A percentile compares a stretch with the other conserved stretches of the same genome.
These are phyloP conservation scores for Gymnoscopelus microlampas DNA, from an alignment of 2,797 vertebrate species.

Conservation along the genomic window DNA sequence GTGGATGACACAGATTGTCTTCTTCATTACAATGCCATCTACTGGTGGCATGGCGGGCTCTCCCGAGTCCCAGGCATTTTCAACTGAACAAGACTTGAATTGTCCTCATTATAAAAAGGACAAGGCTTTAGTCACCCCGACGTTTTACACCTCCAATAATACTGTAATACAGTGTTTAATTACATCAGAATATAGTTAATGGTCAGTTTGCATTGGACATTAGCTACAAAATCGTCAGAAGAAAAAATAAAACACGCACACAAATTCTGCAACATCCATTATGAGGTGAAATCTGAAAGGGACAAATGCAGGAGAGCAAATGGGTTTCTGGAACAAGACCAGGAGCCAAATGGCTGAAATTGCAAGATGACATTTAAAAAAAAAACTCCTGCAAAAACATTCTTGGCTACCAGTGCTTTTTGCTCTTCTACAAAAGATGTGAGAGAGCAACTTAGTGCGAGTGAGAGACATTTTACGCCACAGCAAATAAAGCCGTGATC, in stretches of 20 bases:
- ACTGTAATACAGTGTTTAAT: background rate
- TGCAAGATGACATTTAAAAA: conserved; percentile 32
- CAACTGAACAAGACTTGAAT: background rate
- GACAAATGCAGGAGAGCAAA: conserved; percentile 4
- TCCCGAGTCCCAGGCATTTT: no score
- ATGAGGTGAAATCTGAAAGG: background rate
- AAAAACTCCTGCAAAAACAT: background rate
- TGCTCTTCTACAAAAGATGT: conserved; percentile 59
- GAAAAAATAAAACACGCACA: background rate
- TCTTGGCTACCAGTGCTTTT: conserved; percentile 45
- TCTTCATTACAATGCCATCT: conserved; percentile 61
- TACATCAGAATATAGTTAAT: background rate
- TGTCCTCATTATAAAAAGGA: background rate
- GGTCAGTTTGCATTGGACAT: background rate
- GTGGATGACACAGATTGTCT: conserved; percentile 26
- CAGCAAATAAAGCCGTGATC: conserved; percentile 75
- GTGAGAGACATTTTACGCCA: conserved; percentile 76
- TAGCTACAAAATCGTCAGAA: background rate
- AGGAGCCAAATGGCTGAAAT: conserved; percentile 38
- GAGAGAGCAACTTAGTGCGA: conserved; percentile 65
- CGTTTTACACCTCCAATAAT: background rate
- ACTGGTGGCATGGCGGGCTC: conserved; percentile 40
- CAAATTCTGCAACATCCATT: background rate
- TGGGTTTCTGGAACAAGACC: conserved; percentile 37
- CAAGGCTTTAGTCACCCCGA: background rate